Conservation (phyloP, 2,888 invertebrate genomes). For the Melanostoma scalare region DNA sequence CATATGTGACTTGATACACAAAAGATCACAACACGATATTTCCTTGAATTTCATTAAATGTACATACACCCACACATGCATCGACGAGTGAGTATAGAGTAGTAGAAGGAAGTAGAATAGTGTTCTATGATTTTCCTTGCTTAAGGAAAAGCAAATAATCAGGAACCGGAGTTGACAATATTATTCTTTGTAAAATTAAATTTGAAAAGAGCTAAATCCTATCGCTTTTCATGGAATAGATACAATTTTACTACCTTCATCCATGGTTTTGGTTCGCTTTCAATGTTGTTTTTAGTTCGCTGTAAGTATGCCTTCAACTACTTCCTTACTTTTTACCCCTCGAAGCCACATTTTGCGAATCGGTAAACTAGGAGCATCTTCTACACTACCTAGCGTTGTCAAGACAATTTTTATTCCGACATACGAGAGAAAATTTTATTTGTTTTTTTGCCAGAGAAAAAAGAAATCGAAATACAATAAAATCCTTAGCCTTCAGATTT, state of each 20-base stretch:
- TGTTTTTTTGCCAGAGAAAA: not conserved
- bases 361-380: no score
- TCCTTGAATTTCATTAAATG: conserved; percentile 9
- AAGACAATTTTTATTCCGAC: not conserved
- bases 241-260: conserved; percentile 8
- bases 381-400: no score
- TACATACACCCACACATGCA: not conserved
- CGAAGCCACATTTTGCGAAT: no score
- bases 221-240: conserved; percentile 18
- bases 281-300: not conserved
- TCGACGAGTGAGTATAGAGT: not conserved
- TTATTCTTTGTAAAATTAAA: conserved; percentile 44
- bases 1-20: conserved; percentile 18
- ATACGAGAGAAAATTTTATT: conserved; percentile 3
- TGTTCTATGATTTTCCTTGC: not conserved
- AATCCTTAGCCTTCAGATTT: conserved; percentile 11
- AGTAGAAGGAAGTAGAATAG: not conserved
- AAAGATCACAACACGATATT: not conserved
- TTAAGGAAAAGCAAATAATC: conserved; percentile 14
- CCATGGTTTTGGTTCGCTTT: conserved; percentile 20
- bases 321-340: not conserved
- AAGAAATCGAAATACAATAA: conserved; percentile 28
- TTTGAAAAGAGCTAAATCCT: conserved; percentile 24
- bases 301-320: conserved; percentile 23
- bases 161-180: conserved; percentile 21